Evolutionary conservation across 2,797 vertebrate genomes (phyloP).

Genomic region (Lacerta viridis): DNA sequence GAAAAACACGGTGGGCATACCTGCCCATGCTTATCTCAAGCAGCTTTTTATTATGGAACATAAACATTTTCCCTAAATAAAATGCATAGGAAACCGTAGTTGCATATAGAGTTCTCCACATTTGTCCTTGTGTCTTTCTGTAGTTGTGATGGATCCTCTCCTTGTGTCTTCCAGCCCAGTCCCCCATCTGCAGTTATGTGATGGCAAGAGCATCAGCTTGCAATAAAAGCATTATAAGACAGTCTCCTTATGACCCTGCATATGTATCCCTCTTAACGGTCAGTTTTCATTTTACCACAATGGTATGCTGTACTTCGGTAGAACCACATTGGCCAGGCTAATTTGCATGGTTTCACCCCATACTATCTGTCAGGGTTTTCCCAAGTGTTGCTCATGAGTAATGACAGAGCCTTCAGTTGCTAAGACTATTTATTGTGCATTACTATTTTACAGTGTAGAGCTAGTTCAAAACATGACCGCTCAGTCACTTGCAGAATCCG

Average conservation of each 20-base stretch:
- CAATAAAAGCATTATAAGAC: background rate
- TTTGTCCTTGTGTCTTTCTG: background rate
- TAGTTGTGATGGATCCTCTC: background rate
- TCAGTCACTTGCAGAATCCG: too few species aligned
- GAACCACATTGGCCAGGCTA: background rate
- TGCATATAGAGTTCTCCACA: background rate
- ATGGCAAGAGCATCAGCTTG: background rate
- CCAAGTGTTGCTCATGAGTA: too few species aligned
- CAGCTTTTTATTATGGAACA: background rate
- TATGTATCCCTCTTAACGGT: background rate
- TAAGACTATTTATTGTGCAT: too few species aligned
- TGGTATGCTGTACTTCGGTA: background rate
- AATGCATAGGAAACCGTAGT: too few species aligned
- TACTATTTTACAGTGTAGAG: too few species aligned
- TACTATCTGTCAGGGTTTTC: background rate
- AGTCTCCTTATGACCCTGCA: background rate
- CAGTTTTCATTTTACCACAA: background rate
- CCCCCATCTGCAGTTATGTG: background rate
- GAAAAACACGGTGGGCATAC: background rate
- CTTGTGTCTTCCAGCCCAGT: too few species aligned
- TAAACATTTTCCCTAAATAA: background rate
- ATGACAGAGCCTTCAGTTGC: too few species aligned
- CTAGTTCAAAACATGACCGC: too few species aligned
- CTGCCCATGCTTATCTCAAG: too few species aligned
- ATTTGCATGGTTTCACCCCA: background rate